Evolutionary conservation across 37 sponge, comb jelly and placozoan genomes (phyloP).

Genomic region (Ianthella basta): DNA sequence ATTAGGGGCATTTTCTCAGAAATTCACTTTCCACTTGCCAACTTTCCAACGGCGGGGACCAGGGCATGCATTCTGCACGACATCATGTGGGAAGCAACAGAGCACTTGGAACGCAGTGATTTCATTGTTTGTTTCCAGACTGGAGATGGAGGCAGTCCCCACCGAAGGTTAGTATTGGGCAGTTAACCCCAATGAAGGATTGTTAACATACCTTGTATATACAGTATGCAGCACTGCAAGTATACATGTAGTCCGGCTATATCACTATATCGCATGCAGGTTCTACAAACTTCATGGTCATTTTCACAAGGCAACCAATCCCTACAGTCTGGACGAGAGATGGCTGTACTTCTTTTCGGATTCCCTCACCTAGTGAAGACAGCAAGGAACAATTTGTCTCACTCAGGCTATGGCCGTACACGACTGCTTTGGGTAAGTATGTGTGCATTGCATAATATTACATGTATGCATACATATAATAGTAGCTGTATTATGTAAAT

Average conservation of each 20-base stretch:
- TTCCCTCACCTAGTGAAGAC: conserved; percentile 54
- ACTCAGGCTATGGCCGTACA: not conserved
- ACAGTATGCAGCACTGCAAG: too few relatives aligned
- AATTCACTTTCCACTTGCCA: conserved; percentile 30
- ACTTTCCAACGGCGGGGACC: conserved; percentile 36
- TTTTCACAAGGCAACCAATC: not conserved
- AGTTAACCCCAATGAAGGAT: not conserved
- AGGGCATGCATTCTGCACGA: conserved; percentile 20
- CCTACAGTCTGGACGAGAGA: not conserved
- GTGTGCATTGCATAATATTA: too few relatives aligned
- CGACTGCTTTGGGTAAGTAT: conserved; percentile 33
- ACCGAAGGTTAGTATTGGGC: not conserved
- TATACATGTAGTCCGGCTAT: too few relatives aligned
- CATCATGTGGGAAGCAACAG: conserved; percentile 64
- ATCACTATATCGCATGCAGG: not conserved
- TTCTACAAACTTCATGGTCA: conserved; percentile 13
- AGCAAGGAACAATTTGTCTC: conserved; percentile 33
- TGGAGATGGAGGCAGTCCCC: conserved; percentile 24
- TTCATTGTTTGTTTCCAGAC: conserved; percentile 46
- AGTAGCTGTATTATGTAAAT: not conserved
- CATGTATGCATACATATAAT: not conserved
- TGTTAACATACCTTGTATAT: not conserved
- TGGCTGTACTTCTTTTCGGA: conserved; percentile 37
- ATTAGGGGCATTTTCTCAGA: conserved; percentile 37
- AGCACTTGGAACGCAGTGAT: conserved; percentile 42